Percentiles rank a stretch among this genome's conserved stretches.
Evolutionary conservation across 2,113 vertebrate species (phyloP).

Genomic region (Noctilio leporinus): DNA sequence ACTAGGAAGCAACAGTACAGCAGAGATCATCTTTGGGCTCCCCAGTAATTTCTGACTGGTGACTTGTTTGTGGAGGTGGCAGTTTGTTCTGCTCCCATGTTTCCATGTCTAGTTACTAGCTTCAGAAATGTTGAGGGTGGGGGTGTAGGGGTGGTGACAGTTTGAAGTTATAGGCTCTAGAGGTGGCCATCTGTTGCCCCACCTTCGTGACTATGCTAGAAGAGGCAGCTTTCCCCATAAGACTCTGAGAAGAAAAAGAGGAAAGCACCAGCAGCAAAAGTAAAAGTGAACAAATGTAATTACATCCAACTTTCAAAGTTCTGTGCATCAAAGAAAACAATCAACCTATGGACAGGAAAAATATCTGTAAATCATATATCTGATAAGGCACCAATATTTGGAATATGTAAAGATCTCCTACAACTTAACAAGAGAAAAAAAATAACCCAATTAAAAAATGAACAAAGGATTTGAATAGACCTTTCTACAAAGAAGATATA

Average conservation of each 20-base stretch:
- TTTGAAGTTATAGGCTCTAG: background rate
- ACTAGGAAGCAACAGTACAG: too few relatives aligned
- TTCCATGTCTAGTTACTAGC: background rate
- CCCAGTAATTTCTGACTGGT: background rate
- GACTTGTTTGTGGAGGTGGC: background rate
- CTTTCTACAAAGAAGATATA: too few relatives aligned
- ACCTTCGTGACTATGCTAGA: background rate
- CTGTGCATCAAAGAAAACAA: background rate
- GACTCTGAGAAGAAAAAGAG: background rate
- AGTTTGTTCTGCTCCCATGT: background rate
- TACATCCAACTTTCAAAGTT: background rate
- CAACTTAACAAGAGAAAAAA: too few relatives aligned
- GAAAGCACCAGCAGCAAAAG: background rate
- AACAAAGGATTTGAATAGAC: too few relatives aligned
- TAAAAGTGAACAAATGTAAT: background rate
- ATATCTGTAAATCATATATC: background rate
- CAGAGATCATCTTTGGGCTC: background rate
- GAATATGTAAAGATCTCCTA: background rate
- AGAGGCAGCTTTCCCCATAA: background rate
- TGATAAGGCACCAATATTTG: background rate
- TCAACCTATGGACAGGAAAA: background rate
- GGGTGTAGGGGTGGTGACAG: fast-evolving
- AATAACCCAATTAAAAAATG: too few relatives aligned
- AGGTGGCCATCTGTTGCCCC: background rate
- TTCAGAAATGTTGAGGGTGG: background rate